Evolutionary conservation across 2,888 invertebrate genomes (phyloP).

Genomic region (Aporophyla nigra): DNA sequence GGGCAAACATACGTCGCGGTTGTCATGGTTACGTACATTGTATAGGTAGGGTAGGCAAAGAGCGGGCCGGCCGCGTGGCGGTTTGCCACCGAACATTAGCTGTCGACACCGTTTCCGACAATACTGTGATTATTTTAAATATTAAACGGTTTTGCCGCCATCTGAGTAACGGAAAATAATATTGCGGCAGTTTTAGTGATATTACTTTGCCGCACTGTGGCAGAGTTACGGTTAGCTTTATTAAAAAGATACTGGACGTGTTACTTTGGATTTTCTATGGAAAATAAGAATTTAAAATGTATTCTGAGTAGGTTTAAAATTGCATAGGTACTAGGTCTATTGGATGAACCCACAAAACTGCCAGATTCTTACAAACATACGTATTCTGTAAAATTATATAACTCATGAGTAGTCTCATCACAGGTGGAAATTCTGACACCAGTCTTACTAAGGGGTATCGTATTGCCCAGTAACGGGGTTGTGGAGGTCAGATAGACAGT

Average conservation of each 20-base stretch:
- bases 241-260: constrained; percentile 40
- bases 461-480: no score
- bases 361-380: background rate
- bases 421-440: no score
- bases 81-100: constrained; percentile 71
- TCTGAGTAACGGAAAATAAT: constrained; percentile 63
- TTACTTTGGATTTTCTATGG: constrained; percentile 15
- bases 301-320: background rate
- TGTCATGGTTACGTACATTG: constrained; percentile 60
- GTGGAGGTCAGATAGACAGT: no score
- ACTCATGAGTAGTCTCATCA: background rate
- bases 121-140: constrained; percentile 71
- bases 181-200: constrained; percentile 57
- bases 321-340: background rate
- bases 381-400: background rate
- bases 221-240: constrained; percentile 35
- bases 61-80: constrained; percentile 72
- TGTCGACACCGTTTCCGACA: constrained; percentile 68
- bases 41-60: constrained; percentile 46
- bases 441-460: no score
- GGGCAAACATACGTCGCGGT: constrained; percentile 77
- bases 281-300: background rate
- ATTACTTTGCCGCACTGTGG: constrained; percentile 48
- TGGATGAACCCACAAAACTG: background rate
- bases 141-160: constrained; percentile 61